phyloP scores from a whole-genome alignment of 1,140 invertebrate species.

The Frieseomelitta varia region DNA sequence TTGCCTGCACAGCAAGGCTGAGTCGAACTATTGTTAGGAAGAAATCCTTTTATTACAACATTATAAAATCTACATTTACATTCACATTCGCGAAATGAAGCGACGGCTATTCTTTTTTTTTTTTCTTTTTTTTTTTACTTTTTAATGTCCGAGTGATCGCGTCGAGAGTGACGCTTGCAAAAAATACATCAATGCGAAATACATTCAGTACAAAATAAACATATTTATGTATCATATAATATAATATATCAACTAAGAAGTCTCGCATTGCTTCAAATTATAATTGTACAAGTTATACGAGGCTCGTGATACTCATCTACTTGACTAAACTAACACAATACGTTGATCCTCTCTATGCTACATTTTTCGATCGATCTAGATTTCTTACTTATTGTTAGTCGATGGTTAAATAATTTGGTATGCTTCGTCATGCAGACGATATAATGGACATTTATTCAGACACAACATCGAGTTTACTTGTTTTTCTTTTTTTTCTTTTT shows the following conservation, averaged over 20 bases:
- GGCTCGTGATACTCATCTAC: slow-evolving; percentile 27
- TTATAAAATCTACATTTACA: slow-evolving; percentile 79
- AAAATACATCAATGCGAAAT: slow-evolving; percentile 73
- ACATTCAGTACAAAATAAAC: slow-evolving; percentile 77
- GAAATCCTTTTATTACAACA: slow-evolving; percentile 78
- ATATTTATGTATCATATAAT: slow-evolving; percentile 61
- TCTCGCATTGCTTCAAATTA: slow-evolving; percentile 38
- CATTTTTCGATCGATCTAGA: slow-evolving; percentile 14
- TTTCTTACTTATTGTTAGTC: slow-evolving; percentile 22
- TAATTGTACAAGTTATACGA: slow-evolving; percentile 5
- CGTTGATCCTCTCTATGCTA: slow-evolving; percentile 49
- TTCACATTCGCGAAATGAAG: background rate
- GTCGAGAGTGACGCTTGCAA: slow-evolving; percentile 35
- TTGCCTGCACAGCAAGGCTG: background rate
- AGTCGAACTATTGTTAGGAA: slow-evolving; percentile 60
- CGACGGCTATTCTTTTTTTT: background rate
- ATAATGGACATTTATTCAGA: slow-evolving; percentile 66
- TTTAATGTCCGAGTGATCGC: slow-evolving; percentile 32
- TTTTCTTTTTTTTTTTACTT: slow-evolving; percentile 15
- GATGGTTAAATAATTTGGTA: slow-evolving; percentile 45
- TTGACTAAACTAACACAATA: slow-evolving; percentile 46
- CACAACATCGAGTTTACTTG: slow-evolving; percentile 67
- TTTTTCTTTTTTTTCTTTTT: slow-evolving; percentile 29
- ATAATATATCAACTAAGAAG: slow-evolving; percentile 26
- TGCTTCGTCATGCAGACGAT: slow-evolving; percentile 31